phyloP scores from a whole-genome alignment of 2,888 invertebrate species.

The Chrysotoxum bicinctum region DNA sequence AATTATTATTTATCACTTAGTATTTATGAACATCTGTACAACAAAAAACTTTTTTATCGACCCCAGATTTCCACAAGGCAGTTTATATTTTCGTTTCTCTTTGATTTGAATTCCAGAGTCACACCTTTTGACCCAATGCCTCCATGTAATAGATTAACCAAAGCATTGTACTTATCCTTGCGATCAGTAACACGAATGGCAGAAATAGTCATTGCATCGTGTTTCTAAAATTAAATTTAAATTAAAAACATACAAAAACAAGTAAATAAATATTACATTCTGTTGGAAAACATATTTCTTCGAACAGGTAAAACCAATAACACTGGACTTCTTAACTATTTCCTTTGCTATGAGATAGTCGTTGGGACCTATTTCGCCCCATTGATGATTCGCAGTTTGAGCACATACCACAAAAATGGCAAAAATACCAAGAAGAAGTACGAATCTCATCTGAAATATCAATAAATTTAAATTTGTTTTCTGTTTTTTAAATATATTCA shows the following conservation, averaged over 20 bases:
- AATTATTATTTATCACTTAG: too few species aligned
- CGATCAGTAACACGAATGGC: conserved; percentile 72
- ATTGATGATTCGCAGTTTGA: conserved; percentile 74
- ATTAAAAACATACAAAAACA: background rate
- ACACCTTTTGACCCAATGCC: conserved; percentile 81
- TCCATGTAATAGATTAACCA: conserved; percentile 79
- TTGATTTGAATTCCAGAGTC: conserved; percentile 81
- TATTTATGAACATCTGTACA: background rate
- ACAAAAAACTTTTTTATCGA: conserved; percentile 18
- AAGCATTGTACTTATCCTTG: conserved; percentile 78
- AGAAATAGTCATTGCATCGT: conserved; percentile 49
- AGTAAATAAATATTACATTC: conserved; percentile 58
- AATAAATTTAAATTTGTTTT: background rate
- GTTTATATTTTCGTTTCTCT: conserved; percentile 81
- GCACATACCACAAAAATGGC: conserved; percentile 52
- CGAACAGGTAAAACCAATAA: conserved; percentile 74
- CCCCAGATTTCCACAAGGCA: conserved; percentile 80
- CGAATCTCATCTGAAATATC: conserved; percentile 6
- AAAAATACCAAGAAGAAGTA: background rate
- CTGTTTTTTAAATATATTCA: background rate
- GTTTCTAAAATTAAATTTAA: background rate
- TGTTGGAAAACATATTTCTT: conserved; percentile 76
- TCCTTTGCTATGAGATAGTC: conserved; percentile 76
- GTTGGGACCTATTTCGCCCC: conserved; percentile 75
- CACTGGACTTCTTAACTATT: conserved; percentile 74